phyloP scores from a whole-genome alignment of 2,797 vertebrate species.

The Neomorphus geoffroyi region DNA sequence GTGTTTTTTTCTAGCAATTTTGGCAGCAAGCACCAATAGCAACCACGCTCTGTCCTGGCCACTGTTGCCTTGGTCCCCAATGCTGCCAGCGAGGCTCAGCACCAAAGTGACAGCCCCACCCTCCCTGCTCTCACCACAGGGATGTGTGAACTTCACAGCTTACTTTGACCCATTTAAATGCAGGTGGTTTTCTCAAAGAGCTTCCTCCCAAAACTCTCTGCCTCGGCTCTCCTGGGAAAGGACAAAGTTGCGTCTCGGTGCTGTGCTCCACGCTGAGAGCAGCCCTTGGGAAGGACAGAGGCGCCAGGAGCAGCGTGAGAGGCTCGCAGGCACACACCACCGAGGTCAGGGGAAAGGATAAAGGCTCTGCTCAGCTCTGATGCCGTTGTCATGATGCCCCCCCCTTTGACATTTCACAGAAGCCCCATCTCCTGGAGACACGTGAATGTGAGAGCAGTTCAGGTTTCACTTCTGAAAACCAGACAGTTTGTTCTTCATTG shows the following conservation, averaged over 20 bases:
- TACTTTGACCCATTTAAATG: background rate
- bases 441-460: background rate
- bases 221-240: background rate
- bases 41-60: background rate
- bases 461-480: background rate
- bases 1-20: background rate
- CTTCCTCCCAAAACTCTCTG: background rate
- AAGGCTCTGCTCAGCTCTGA: background rate
- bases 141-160: constrained; percentile 15
- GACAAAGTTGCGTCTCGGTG: background rate
- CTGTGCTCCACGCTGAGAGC: rapidly evolving
- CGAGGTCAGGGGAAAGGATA: rapidly evolving
- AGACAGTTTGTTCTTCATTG: background rate
- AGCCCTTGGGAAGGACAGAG: background rate
- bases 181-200: background rate
- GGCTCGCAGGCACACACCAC: rapidly evolving
- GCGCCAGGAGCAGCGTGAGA: background rate
- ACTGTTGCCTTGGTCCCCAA: background rate
- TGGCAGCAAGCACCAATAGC: background rate
- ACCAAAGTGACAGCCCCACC: background rate
- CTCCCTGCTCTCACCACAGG: background rate
- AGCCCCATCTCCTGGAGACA: background rate
- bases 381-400: background rate
- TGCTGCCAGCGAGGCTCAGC: background rate
- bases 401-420: background rate